Base-by-base conservation (phyloP, 2,888 invertebrate species). In the Eucera pruinosa region DNA sequence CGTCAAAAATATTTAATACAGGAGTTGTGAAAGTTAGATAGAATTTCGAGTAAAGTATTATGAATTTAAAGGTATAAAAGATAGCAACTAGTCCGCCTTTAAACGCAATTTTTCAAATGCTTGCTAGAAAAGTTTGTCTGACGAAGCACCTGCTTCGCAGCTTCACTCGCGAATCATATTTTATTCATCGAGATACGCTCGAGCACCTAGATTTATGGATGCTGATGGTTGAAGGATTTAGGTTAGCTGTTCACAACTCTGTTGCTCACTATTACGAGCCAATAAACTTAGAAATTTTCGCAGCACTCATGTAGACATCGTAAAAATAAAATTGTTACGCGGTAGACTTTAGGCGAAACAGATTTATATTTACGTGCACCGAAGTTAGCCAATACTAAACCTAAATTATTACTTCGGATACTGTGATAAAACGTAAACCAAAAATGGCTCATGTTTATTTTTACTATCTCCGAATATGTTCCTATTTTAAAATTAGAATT, bases 131-230 rank as follows among this genome's bases (percentile, higher is more conserved):
- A 30, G 23, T 13, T 18, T 23, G 39, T 3, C 1, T 9, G 58
- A 43, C 11, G 43, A 43, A 18, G 43, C 43, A 58, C n/a, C 36
- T 18, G n/a, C 25, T 4, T 43, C 27, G 27, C 2, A 58, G 58
- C 25, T 39, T 39, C 43, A 58, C 54, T 20, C 13, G 43, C n/a
- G 58, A 43, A 6, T 58, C 43, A 58, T 58, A 58, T 58, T 58
- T 58, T 58, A 58, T 58, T 58, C 58, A 43, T 58, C 18, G 13
- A 18, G 43, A 58, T 18, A 39, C 15, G 43, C 5, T 27, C 27
- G 41, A 18, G 20, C 18, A 58, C 23, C 43, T 30, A 27, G 27
- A 27, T 27, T 18, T 27, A 39, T 13, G 43, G 30, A 45, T 41
- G 36, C 0, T 9, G 30, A 60, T 20, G 9, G 33, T 33, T 13